phyloP scores from a whole-genome alignment of 2,797 vertebrate species.

The Pantherophis alleghaniensis region DNA sequence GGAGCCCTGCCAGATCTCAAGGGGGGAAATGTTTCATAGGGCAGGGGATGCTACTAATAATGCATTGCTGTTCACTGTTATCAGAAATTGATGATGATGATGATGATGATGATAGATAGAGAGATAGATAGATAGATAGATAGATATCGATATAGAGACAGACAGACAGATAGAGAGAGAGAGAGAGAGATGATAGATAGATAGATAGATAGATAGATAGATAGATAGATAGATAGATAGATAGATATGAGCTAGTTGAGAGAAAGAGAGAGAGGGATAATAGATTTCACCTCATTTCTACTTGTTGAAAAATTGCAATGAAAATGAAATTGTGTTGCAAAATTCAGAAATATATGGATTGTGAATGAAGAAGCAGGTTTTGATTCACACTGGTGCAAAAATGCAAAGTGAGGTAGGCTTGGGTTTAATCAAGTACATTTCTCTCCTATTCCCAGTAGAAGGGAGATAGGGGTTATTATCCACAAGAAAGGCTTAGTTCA shows the following conservation, averaged over 20 bases:
- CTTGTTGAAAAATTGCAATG: neutral
- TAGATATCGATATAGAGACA: too few species aligned
- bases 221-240: too few species aligned
- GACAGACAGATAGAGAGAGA: accelerated
- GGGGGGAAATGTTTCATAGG: neutral
- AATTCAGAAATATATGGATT: neutral
- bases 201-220: too few species aligned
- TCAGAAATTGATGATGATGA: neutral
- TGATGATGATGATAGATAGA: too few species aligned
- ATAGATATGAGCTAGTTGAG: too few species aligned
- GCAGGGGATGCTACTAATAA: neutral
- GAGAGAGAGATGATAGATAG: too few species aligned
- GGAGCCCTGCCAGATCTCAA: neutral
- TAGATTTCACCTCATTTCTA: neutral
- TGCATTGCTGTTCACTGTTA: neutral
- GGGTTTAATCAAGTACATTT: neutral
- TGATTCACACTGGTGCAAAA: neutral
- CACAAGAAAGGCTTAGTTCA: neutral
- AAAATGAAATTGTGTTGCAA: neutral
- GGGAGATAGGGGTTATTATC: neutral
- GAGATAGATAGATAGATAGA: too few species aligned
- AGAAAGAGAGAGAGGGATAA: neutral
- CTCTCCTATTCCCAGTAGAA: neutral
- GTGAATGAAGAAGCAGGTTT: neutral
- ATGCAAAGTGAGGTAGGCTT: neutral